phyloP scores from a whole-genome alignment of 2,113 vertebrate species.

The Cyprinodon tularosa region DNA sequence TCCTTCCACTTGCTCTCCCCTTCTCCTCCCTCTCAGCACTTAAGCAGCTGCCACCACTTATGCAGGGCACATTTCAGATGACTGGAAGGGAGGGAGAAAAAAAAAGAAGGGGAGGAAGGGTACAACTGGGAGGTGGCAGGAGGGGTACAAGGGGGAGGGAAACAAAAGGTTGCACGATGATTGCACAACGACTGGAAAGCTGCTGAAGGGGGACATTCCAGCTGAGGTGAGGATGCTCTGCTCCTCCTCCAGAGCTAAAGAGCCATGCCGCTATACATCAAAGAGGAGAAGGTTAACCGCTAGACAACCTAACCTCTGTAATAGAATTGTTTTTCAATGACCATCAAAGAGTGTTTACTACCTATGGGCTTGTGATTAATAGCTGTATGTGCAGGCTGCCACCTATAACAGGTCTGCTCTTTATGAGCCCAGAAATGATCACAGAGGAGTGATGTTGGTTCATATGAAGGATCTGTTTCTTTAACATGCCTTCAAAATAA shows the following conservation, averaged over 20 bases:
- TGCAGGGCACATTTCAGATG: conserved; percentile 76
- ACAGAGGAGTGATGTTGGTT: conserved; percentile 46
- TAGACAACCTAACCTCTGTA: conserved; percentile 75
- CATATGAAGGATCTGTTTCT: conserved; percentile 8
- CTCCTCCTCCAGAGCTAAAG: conserved; percentile 36
- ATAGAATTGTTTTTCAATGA: conserved; percentile 76
- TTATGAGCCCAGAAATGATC: conserved; percentile 27
- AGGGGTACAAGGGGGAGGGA: conserved; percentile 33
- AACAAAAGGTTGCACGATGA: conserved; percentile 79
- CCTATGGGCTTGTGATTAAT: conserved; percentile 68
- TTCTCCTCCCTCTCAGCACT: conserved; percentile 69
- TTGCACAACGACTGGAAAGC: conserved; percentile 74
- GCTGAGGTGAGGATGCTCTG: conserved; percentile 61
- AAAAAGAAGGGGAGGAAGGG: conserved; percentile 41
- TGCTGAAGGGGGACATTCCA: conserved; percentile 69
- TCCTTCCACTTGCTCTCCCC: conserved; percentile 64
- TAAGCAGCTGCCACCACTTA: conserved; percentile 86
- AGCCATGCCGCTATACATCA: conserved; percentile 62
- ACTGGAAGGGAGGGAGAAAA: conserved; percentile 50
- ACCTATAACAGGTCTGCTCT: conserved; percentile 31
- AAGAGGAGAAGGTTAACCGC: conserved; percentile 75
- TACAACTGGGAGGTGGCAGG: conserved; percentile 32
- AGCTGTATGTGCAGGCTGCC: conserved; percentile 33
- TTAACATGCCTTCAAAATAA: conserved; percentile 11
- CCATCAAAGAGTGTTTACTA: conserved; percentile 75